Percentiles rank a stretch among this genome's conserved stretches.
phyloP scores from a whole-genome alignment of 2,888 invertebrate species.

The Leucozona laternaria region DNA sequence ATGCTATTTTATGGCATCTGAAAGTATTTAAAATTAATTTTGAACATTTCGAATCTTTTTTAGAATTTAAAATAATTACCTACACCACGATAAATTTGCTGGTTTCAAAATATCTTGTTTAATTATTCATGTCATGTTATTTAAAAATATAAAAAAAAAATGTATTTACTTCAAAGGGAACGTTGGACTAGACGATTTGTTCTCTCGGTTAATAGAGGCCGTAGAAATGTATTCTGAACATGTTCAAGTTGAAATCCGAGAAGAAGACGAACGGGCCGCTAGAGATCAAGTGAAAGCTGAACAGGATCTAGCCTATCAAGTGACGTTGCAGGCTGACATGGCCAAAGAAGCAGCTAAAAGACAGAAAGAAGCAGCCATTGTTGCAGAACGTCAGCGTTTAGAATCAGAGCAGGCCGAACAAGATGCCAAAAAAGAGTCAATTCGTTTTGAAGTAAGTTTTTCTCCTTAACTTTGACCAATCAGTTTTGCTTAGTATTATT shows the following conservation, averaged over 20 bases:
- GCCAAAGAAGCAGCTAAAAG: constrained; percentile 94
- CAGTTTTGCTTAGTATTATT: background rate
- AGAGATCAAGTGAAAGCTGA: constrained; percentile 95
- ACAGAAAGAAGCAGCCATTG: constrained; percentile 87
- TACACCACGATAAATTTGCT: no score
- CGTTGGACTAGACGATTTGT: constrained; percentile 94
- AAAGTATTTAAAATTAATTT: no score
- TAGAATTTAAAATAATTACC: no score
- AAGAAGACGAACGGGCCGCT: constrained; percentile 95
- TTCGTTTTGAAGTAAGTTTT: constrained; percentile 79
- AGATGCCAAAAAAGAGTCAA: constrained; percentile 90
- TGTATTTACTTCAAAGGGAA: constrained; percentile 84
- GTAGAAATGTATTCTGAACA: constrained; percentile 93
- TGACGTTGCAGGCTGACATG: constrained; percentile 90
- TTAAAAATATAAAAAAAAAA: background rate
- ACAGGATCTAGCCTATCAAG: constrained; percentile 97
- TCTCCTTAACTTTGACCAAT: no score
- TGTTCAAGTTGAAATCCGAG: constrained; percentile 89
- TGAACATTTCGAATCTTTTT: no score
- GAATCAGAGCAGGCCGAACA: constrained; percentile 89
- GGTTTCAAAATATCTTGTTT: background rate
- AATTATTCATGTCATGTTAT: background rate
- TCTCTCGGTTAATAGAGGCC: constrained; percentile 94
- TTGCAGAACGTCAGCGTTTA: constrained; percentile 89
- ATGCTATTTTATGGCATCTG: background rate